These are phyloP conservation scores for Acanthosepion pharaonis DNA, from an alignment of 2,888 invertebrate genomes.

Conservation along the genomic window DNA sequence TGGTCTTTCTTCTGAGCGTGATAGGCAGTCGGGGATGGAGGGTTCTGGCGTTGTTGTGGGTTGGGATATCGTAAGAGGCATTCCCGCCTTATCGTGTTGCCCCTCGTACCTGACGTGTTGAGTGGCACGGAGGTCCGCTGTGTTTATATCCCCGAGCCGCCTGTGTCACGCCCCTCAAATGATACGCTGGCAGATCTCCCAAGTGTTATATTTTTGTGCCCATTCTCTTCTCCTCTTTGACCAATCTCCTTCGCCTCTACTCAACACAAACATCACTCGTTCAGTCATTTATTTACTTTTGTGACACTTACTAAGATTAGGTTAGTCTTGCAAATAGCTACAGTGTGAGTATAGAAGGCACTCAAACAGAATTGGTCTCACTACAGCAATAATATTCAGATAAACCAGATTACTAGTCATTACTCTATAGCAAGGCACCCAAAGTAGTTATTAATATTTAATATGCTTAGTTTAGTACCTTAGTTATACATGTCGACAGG, in stretches of 20 bases:
- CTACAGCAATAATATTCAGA: too few relatives aligned
- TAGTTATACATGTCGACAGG: too few relatives aligned
- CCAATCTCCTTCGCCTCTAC: not conserved
- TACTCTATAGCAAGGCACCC: too few relatives aligned
- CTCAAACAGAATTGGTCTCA: too few relatives aligned
- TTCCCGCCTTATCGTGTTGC: constrained; percentile 33
- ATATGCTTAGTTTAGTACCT: too few relatives aligned
- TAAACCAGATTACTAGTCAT: too few relatives aligned
- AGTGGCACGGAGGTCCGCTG: not conserved
- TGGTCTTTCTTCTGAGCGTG: not conserved
- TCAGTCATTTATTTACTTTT: too few relatives aligned
- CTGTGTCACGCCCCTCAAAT: not conserved
- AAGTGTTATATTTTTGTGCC: not conserved
- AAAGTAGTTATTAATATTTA: too few relatives aligned
- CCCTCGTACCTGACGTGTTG: constrained; percentile 4
- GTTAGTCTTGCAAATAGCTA: too few relatives aligned
- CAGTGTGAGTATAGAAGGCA: too few relatives aligned
- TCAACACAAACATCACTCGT: not conserved
- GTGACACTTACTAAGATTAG: too few relatives aligned
- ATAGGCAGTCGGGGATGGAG: not conserved
- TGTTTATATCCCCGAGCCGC: not conserved
- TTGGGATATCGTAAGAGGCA: not conserved
- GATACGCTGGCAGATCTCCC: not conserved
- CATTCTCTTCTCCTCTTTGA: not conserved
- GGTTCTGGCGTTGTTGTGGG: not conserved